A percentile compares a stretch with the other conserved stretches of the same genome.
phyloP scores from a whole-genome alignment of 2,113 vertebrate genomes.

The Chionodraco myersi region DNA sequence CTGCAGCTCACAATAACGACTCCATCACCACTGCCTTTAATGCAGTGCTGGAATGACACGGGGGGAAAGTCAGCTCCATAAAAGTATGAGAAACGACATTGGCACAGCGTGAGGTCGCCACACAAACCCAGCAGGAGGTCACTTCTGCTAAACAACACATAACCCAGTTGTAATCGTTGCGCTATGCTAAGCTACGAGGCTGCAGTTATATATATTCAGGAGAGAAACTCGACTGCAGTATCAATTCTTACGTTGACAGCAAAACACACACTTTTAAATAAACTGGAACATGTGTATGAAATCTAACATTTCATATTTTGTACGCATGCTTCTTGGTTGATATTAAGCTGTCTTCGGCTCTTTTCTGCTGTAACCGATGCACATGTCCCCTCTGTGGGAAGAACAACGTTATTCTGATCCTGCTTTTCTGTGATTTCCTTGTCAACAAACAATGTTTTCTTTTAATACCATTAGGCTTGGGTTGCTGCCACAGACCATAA shows the following conservation, averaged over 20 bases:
- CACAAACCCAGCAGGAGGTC: slow-evolving; percentile 31
- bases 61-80: background rate
- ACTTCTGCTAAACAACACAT: background rate
- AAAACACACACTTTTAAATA: background rate
- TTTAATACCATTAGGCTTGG: too few relatives aligned
- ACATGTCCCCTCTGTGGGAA: too few relatives aligned
- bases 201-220: background rate
- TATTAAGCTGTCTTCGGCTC: too few relatives aligned
- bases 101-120: slow-evolving; percentile 16
- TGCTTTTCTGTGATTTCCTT: too few relatives aligned
- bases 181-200: background rate
- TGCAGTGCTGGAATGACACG: background rate
- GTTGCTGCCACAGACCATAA: too few relatives aligned
- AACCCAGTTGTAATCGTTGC: background rate
- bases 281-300: slow-evolving; percentile 18
- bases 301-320: background rate
- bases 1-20: background rate
- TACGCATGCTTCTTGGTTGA: too few relatives aligned
- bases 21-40: background rate
- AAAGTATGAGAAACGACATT: slow-evolving; percentile 3
- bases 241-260: background rate
- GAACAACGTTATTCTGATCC: too few relatives aligned
- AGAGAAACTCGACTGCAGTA: background rate
- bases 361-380: too few relatives aligned
- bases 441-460: too few relatives aligned